Conservation (phyloP, 2,797 vertebrate species). For the Brachyalestes nurse region DNA sequence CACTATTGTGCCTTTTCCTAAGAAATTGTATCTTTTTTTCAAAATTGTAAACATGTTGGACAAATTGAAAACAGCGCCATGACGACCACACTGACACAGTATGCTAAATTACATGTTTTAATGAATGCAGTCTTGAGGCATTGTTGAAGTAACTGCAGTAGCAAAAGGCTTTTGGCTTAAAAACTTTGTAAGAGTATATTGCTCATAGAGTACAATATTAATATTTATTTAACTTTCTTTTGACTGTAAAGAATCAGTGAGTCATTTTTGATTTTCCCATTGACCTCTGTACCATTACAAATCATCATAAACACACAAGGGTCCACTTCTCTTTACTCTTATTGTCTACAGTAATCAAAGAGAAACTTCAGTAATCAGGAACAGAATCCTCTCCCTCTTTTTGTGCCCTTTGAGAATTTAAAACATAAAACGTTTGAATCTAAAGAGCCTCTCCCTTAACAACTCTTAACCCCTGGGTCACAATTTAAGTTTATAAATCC, state of each 20-base stretch:
- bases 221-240: slow-evolving; percentile 1
- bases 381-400: background rate
- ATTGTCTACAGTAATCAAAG: background rate
- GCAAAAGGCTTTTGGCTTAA: background rate
- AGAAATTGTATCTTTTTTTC: background rate
- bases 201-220: background rate
- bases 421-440: background rate
- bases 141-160: background rate
- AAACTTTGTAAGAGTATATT: background rate
- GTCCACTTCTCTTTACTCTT: background rate
- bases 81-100: background rate
- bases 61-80: background rate
- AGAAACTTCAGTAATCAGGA: background rate
- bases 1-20: too few species aligned
- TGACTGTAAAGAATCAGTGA: background rate
- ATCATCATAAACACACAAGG: background rate
- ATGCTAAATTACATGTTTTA: background rate
- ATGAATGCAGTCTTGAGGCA: background rate
- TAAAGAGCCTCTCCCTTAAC: background rate
- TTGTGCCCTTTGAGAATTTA: background rate
- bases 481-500: slow-evolving; percentile 24
- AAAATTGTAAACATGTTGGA: background rate
- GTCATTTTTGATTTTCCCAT: background rate
- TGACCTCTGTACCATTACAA: background rate
- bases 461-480: background rate